Conservation (phyloP, 2,797 vertebrate species). For the Pangasius sanitwongsei region DNA sequence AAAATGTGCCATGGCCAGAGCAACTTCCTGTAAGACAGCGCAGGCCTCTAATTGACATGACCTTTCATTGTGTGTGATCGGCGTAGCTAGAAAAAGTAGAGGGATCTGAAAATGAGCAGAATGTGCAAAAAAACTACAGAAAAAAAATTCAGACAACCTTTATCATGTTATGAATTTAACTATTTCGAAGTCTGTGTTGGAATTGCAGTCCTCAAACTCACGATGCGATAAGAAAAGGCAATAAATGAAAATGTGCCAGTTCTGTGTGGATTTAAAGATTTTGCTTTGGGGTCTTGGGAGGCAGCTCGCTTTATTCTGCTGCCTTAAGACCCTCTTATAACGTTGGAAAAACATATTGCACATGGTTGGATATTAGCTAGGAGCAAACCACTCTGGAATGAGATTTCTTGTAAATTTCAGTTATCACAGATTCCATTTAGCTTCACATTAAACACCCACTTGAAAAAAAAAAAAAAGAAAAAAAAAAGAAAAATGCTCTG, state of each 20-base stretch:
- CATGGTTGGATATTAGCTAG: slow-evolving; percentile 26
- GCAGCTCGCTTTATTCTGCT: background rate
- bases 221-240: background rate
- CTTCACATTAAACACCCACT: slow-evolving; percentile 39
- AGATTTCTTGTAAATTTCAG: slow-evolving; percentile 21
- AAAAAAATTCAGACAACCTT: slow-evolving; percentile 77
- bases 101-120: slow-evolving; percentile 84
- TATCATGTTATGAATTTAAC: background rate
- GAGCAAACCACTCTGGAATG: slow-evolving; percentile 30
- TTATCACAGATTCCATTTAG: slow-evolving; percentile 34
- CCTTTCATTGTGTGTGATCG: slow-evolving; percentile 91
- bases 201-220: background rate
- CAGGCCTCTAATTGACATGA: slow-evolving; percentile 86
- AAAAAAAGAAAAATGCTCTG: slow-evolving; percentile 8
- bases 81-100: slow-evolving; percentile 79
- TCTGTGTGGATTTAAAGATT: slow-evolving; percentile 14
- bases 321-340: slow-evolving; percentile 8
- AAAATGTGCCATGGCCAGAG: slow-evolving; percentile 67
- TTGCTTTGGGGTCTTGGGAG: slow-evolving; percentile 1
- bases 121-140: slow-evolving; percentile 78
- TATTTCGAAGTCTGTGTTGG: slow-evolving; percentile 1
- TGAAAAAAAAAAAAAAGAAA: slow-evolving; percentile 9
- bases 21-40: slow-evolving; percentile 81
- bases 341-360: slow-evolving; percentile 42
- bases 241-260: background rate